A percentile compares a stretch with the other conserved stretches of the same genome.
These are phyloP conservation scores for Lydus trimaculatus DNA, from an alignment of 2,888 invertebrate genomes.

Conservation along the genomic window DNA sequence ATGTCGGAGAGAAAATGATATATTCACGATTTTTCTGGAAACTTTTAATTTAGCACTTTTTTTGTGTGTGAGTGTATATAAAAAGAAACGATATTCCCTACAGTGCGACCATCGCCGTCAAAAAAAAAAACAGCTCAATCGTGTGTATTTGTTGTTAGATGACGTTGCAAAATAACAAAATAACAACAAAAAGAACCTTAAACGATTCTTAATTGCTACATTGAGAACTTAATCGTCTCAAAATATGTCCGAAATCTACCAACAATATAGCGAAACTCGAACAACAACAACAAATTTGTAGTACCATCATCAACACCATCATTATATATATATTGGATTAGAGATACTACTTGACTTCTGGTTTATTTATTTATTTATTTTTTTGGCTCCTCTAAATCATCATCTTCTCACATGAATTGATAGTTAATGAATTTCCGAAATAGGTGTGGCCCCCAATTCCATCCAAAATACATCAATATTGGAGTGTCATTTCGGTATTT, in stretches of 20 bases:
- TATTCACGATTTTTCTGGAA: neutral
- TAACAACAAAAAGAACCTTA: conserved; percentile 24
- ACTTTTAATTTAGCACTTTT: neutral
- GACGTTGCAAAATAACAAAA: conserved; percentile 23
- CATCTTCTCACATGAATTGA: neutral
- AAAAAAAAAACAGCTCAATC: conserved; percentile 20
- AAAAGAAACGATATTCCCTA: neutral
- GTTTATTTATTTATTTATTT: conserved; percentile 12
- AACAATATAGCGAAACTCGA: conserved; percentile 9
- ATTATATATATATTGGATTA: neutral
- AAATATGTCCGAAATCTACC: conserved; percentile 4
- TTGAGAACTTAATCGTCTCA: conserved; percentile 31
- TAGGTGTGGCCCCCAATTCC: neutral
- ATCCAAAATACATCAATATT: neutral
- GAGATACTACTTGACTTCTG: conserved; percentile 9
- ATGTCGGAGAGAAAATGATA: neutral
- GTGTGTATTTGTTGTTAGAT: conserved; percentile 25
- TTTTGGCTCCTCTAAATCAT: neutral
- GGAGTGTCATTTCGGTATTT: conserved; percentile 3
- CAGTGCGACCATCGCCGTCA: neutral
- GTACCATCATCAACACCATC: neutral
- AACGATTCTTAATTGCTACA: conserved; percentile 32
- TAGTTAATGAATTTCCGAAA: neutral
- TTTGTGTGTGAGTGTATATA: neutral
- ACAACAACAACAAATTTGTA: neutral